Base-by-base conservation (phyloP, 2,888 invertebrate species). In the Pterostichus madidus region DNA sequence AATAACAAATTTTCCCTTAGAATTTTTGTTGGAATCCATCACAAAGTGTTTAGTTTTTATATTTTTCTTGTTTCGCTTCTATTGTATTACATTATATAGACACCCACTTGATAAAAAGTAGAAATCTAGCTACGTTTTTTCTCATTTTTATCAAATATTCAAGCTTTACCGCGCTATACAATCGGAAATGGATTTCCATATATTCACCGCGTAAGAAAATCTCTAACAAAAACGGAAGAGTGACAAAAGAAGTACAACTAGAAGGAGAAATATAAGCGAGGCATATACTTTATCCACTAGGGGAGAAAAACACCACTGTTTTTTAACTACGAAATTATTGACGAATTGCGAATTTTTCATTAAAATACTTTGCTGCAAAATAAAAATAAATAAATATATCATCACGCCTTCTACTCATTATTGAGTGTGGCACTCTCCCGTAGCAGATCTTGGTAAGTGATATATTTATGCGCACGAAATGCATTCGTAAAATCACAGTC, bases 111-210 rank as follows among this genome's bases (percentile, higher is more conserved):
- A 24, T 71, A 71, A 71, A 71, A 71, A 71, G 44, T 44, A 11
- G 2, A 56, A 44, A 71, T 71, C 13, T 71, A 44, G 15, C 2
- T 17, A 17, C 31, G 44, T 44, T 71, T 71, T 71, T 71, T 71
- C 68, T 46, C 68, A 71, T 71, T 71, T 17, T 71, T 71, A 71
- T 71, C 68, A 17, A 44, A 71, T 71, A 44, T 39, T 56, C 68
- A 15, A 17, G 56, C 17, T n/a, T 56, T 3, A 24, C 24, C 64
- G 35, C 8, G 39, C 44, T 44, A 71, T 71, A 71, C 68, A 71
- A 71, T 71, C 68, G 46, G 44, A 71, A 71, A 71, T 46, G 46
- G 68, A 71, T 71, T 71, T 71, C 15, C 68, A 71, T 71, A 71
- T 56, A 56, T 56, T 8, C 56, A 24, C 17, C 59, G 11, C 39